Base-by-base conservation (phyloP, 1,140 invertebrate genomes). In the Penaeus indicus region DNA sequence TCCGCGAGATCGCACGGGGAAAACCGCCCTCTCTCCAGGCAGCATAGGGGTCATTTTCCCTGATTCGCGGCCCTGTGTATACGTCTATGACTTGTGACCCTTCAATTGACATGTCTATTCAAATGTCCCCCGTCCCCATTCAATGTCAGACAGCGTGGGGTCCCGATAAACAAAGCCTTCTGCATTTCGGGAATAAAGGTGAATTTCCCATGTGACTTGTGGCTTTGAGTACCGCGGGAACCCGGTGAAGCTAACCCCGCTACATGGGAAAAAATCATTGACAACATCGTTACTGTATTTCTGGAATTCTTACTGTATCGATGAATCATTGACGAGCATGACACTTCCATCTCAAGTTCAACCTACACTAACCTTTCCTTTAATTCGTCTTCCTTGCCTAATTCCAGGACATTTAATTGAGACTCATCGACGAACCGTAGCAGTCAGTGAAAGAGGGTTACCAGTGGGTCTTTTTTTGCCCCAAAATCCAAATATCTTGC, bases 101-200 rank as follows among this genome's bases (percentile, higher is more conserved):
- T 82, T 82, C 80, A 82, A 82, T 82, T 82, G 80, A 82, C 80
- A 82, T 82, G 80, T 82, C 80, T 82, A 82, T 82, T 82, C 80
- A 82, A 82, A 82, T 82, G 80, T 82, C 60, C 60, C 79, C 80
- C 80, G 80, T 82, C 80, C 60, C 62, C 80, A 82, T 82, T 82
- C 80, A 82, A 27, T 62, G 54, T 19, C 80, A 54, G 54, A 54
- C 54, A 54, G 54, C 54, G 54, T 54, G 27, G 80, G 27, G 60
- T 61, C 3, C 54, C 80, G 60, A 21, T n/a, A 82, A 82, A 82
- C 80, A 82, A 82, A 82, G 80, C 60, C 60, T 63, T 82, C 54
- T 32, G 80, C 80, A 82, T 82, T 61, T 82, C 54, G 21, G 60
- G 21, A n/a, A 82, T n/a, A 82, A 82, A 82, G 80, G 60, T 27